These are phyloP conservation scores for Tuberolachnus salignus DNA, from an alignment of 2,888 invertebrate genomes.

Conservation along the genomic window DNA sequence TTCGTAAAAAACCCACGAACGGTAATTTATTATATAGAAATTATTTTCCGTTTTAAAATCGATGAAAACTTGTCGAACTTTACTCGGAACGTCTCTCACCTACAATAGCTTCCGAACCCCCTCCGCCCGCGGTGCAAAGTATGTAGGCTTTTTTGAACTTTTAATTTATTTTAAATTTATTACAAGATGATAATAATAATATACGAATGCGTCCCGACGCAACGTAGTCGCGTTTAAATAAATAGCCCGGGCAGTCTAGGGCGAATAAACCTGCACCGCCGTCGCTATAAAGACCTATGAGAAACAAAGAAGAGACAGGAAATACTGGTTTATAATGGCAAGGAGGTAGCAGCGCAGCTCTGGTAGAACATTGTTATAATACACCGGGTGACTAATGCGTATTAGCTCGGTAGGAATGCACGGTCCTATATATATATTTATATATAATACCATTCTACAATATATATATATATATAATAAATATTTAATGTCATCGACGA, in stretches of 20 bases:
- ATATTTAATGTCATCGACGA: slow-evolving; percentile 49
- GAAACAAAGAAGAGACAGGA: slow-evolving; percentile 57
- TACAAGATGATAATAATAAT: not conserved
- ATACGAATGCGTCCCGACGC: not conserved
- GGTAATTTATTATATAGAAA: too few relatives aligned
- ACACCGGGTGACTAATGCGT: slow-evolving; percentile 51
- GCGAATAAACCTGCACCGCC: slow-evolving; percentile 43
- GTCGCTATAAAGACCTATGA: slow-evolving; percentile 29
- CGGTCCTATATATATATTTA: slow-evolving; percentile 14
- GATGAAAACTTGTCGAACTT: too few relatives aligned
- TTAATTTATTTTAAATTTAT: too few relatives aligned
- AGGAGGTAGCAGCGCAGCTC: slow-evolving; percentile 29
- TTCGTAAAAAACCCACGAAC: too few relatives aligned
- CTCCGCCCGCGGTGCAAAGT: too few relatives aligned
- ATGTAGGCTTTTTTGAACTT: too few relatives aligned
- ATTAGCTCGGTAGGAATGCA: slow-evolving; percentile 51
- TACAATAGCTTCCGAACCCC: too few relatives aligned
- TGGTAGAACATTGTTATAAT: slow-evolving; percentile 39
- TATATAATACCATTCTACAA: slow-evolving; percentile 16
- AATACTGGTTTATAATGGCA: slow-evolving; percentile 55
- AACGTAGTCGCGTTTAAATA: not conserved
- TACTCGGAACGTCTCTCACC: too few relatives aligned
- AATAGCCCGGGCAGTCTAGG: slow-evolving; percentile 41
- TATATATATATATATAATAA: too few relatives aligned
- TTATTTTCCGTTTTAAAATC: too few relatives aligned